Evolutionary conservation across 92 coral and sea anemone genomes (phyloP).

Genomic region (Porites evermanni): DNA sequence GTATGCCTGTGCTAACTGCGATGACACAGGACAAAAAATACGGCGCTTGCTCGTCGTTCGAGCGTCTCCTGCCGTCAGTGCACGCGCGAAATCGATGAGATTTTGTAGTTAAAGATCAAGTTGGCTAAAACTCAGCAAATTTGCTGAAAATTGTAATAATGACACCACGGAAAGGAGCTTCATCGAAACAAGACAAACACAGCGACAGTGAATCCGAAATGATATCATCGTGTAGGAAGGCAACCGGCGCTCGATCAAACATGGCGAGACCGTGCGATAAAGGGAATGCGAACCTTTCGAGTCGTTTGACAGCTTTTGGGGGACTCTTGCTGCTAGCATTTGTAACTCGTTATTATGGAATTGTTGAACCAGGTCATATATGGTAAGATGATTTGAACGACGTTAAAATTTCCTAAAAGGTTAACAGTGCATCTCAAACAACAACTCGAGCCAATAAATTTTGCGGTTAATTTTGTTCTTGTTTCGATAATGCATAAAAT

Average conservation of each 20-base stretch:
- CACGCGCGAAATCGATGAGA: background rate
- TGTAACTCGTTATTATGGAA: conserved; percentile 80
- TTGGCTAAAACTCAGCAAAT: background rate
- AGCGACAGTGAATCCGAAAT: conserved; percentile 56
- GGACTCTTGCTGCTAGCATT: conserved; percentile 72
- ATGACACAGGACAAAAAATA: no score
- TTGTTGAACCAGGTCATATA: conserved; percentile 87
- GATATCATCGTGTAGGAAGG: background rate
- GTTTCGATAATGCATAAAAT: background rate
- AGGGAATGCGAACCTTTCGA: conserved; percentile 32
- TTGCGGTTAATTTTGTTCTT: background rate
- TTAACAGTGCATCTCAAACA: background rate
- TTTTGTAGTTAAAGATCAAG: background rate
- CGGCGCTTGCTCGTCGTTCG: no score
- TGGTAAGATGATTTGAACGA: conserved; percentile 73
- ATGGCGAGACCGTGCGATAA: conserved; percentile 1
- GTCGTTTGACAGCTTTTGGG: conserved; percentile 71
- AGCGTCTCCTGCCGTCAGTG: background rate
- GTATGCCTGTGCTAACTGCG: no score
- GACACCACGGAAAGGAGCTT: conserved; percentile 27
- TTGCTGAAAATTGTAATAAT: background rate
- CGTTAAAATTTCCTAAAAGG: background rate
- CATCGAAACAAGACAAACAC: conserved; percentile 47
- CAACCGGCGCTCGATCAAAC: background rate
- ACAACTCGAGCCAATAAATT: background rate